These are phyloP conservation scores for Dendrolimus houi DNA, from an alignment of 2,888 invertebrate species.

Conservation along the genomic window DNA sequence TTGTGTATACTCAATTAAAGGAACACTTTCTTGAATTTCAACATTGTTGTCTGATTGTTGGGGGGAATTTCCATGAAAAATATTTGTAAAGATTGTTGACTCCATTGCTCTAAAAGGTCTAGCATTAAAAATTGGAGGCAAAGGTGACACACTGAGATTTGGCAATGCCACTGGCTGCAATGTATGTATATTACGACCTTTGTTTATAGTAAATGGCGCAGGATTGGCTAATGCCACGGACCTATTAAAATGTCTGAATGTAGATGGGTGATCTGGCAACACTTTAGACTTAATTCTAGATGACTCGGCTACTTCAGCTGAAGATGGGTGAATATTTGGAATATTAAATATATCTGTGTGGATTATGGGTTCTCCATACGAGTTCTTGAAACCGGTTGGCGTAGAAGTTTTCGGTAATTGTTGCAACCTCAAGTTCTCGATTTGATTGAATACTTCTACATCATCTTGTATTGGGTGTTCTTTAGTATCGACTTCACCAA, in stretches of 20 bases:
- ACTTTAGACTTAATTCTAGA: constrained; percentile 57
- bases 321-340: constrained; percentile 37
- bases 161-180: constrained; percentile 79
- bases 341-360: constrained; percentile 44
- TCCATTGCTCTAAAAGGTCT: constrained; percentile 67
- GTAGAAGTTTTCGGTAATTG: constrained; percentile 52
- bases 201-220: constrained; percentile 59
- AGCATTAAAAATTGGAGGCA: constrained; percentile 79
- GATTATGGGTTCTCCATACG: constrained; percentile 60
- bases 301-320: constrained; percentile 60
- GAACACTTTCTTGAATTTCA: constrained; percentile 79
- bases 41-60: constrained; percentile 50
- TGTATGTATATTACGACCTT: constrained; percentile 66
- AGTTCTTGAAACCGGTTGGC: constrained; percentile 57
- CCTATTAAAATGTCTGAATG: constrained; percentile 25
- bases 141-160: constrained; percentile 77
- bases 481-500: constrained; percentile 31
- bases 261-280: constrained; percentile 33
- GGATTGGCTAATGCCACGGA: constrained; percentile 59
- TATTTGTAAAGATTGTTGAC: constrained; percentile 30
- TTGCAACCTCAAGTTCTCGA: constrained; percentile 33
- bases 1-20: constrained; percentile 81
- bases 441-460: constrained; percentile 32
- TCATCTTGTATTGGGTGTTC: constrained; percentile 37
- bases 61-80: constrained; percentile 45